These are phyloP conservation scores for Drosophila rhopaloa DNA, from an alignment of 1,140 invertebrate species.

Conservation along the genomic window DNA sequence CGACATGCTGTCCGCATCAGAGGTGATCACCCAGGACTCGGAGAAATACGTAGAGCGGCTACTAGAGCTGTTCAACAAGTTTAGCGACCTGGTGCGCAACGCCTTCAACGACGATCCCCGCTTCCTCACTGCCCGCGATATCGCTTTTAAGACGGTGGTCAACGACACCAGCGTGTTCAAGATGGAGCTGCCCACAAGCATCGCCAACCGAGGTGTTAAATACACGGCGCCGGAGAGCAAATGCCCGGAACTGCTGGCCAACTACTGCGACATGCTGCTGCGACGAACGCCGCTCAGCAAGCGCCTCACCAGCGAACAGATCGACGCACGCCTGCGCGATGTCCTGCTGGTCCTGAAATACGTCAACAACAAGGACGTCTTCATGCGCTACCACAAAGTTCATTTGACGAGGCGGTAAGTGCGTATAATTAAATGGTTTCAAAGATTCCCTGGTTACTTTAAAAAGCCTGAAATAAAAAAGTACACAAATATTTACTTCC, in stretches of 20 bases:
- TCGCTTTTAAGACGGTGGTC: constrained; percentile 98
- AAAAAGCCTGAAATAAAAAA: too few relatives aligned
- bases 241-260: constrained; percentile 99
- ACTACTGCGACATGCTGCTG: constrained; percentile 99
- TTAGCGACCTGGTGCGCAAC: constrained; percentile 96
- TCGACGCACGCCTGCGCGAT: constrained; percentile 96
- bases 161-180: constrained; percentile 99
- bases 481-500: too few relatives aligned
- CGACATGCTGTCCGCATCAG: constrained; percentile 98
- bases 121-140: constrained; percentile 98
- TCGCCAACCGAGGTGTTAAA: constrained; percentile 87
- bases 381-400: constrained; percentile 99
- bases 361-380: constrained; percentile 99
- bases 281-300: constrained; percentile 98
- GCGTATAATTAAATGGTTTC: not conserved
- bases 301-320: constrained; percentile 98
- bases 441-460: too few relatives aligned
- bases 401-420: constrained; percentile 96
- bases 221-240: constrained; percentile 94
- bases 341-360: constrained; percentile 99
- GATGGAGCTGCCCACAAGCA: constrained; percentile 87
- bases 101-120: constrained; percentile 98
- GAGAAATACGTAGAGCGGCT: constrained; percentile 99
- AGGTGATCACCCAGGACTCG: constrained; percentile 98
- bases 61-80: constrained; percentile 95